Evolutionary conservation across 2,797 vertebrate genomes (phyloP).

Genomic region (Echiichthys vipera): DNA sequence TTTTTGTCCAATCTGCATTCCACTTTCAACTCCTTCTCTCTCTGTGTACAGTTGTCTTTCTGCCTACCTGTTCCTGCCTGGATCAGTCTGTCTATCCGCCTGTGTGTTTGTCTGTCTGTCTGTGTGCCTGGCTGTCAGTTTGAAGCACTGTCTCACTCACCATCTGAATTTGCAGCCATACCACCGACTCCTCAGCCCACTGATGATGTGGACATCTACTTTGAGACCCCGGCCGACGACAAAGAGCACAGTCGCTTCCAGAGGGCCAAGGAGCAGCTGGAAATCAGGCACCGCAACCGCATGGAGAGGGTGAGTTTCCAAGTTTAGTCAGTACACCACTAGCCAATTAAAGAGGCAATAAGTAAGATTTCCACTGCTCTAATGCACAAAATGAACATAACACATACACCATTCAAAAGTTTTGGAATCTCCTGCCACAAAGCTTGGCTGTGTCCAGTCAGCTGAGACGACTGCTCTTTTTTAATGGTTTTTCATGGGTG

Average conservation of each 20-base stretch:
- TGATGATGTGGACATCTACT: constrained; percentile 97
- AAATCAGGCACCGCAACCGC: constrained; percentile 95
- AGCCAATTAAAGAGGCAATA: not conserved
- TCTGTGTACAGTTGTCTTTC: constrained; percentile 10
- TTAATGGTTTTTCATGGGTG: no score
- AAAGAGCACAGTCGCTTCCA: constrained; percentile 98
- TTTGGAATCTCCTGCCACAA: not conserved
- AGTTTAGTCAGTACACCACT: not conserved
- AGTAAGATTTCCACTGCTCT: not conserved
- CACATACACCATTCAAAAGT: not conserved
- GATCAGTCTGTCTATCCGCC: not conserved
- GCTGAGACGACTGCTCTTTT: not conserved
- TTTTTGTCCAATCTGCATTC: constrained; percentile 45
- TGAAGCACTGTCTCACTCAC: constrained; percentile 18
- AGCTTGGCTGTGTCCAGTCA: not conserved
- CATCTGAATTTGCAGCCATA: constrained; percentile 70
- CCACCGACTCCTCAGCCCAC: constrained; percentile 90
- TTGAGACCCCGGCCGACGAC: constrained; percentile 96
- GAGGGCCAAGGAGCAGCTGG: constrained; percentile 97
- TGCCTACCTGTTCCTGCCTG: constrained; percentile 25
- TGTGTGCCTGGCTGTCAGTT: constrained; percentile 6
- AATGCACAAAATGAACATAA: not conserved
- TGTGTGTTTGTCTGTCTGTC: not conserved
- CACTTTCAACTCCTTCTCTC: constrained; percentile 13
- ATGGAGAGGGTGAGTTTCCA: constrained; percentile 92